phyloP scores from a whole-genome alignment of 2,113 vertebrate species.

The Forbesichthys papilliferus region DNA sequence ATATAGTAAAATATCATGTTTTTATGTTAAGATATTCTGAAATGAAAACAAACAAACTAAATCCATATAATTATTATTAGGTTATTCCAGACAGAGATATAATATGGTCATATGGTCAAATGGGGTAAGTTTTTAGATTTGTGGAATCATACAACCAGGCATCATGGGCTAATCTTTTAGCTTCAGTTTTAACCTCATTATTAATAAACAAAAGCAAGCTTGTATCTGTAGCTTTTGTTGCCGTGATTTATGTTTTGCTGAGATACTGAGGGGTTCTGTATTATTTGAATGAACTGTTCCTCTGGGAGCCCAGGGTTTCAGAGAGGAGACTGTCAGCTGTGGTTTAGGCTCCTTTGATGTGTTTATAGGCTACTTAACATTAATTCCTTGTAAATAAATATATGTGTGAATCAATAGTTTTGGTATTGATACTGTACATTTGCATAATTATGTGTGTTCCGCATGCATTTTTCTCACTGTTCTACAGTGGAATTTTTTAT shows the following conservation, averaged over 20 bases:
- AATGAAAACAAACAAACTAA: too few relatives aligned
- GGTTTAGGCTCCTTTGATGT: slow-evolving; percentile 51
- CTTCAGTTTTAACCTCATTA: slow-evolving; percentile 67
- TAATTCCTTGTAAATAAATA: slow-evolving; percentile 51
- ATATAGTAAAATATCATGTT: too few relatives aligned
- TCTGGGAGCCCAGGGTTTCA: slow-evolving; percentile 37
- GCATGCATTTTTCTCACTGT: background rate
- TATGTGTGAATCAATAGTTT: slow-evolving; percentile 20
- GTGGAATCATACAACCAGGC: slow-evolving; percentile 47
- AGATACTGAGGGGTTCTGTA: slow-evolving; percentile 64
- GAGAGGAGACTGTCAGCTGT: slow-evolving; percentile 51
- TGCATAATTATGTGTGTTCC: background rate
- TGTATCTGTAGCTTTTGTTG: slow-evolving; percentile 62
- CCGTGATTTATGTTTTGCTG: slow-evolving; percentile 61
- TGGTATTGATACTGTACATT: slow-evolving; percentile 19
- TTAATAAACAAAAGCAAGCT: slow-evolving; percentile 57
- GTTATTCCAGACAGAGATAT: too few relatives aligned
- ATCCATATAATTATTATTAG: too few relatives aligned
- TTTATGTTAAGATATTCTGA: too few relatives aligned
- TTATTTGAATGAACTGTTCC: slow-evolving; percentile 54
- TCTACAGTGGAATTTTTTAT: too few relatives aligned
- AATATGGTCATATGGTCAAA: too few relatives aligned
- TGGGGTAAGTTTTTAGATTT: slow-evolving; percentile 26
- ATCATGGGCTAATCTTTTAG: slow-evolving; percentile 59
- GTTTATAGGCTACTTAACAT: slow-evolving; percentile 20